Percentiles rank a stretch among this genome's conserved stretches.
phyloP scores from a whole-genome alignment of 2,797 vertebrate species.

The Mormyrus hasselquistii region DNA sequence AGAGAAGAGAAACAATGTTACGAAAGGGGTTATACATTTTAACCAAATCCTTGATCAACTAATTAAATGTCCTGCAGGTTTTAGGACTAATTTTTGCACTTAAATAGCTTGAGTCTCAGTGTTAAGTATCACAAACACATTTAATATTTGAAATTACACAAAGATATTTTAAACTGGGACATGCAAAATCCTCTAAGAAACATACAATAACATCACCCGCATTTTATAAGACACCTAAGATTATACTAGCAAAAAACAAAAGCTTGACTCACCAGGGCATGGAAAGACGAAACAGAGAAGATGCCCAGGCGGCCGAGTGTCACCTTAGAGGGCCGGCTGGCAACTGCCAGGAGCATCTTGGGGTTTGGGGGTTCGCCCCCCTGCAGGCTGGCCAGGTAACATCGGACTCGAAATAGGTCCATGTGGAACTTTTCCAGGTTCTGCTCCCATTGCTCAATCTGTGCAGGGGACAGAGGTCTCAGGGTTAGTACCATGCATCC shows the following conservation, averaged over 20 bases:
- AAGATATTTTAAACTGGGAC: neutral
- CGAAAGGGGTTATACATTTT: neutral
- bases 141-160: neutral
- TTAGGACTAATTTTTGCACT: neutral
- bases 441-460: conserved; percentile 96
- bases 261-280: conserved; percentile 73
- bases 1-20: neutral
- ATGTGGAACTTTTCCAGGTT: conserved; percentile 90
- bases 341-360: conserved; percentile 79
- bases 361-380: conserved; percentile 88
- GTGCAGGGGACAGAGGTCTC: neutral
- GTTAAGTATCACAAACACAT: neutral
- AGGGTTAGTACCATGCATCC: neutral
- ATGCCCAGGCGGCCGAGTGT: conserved; percentile 77
- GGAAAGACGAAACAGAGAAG: conserved; percentile 88
- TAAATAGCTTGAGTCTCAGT: neutral
- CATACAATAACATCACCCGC: neutral
- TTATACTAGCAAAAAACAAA: neutral
- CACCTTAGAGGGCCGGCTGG: conserved; percentile 80
- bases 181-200: neutral
- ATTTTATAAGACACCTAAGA: neutral
- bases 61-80: neutral
- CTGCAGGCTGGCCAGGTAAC: conserved; percentile 87
- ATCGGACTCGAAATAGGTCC: conserved; percentile 83
- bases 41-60: neutral